Base-by-base conservation (phyloP, 1,140 invertebrate genomes). In the Drosophila takahashii region DNA sequence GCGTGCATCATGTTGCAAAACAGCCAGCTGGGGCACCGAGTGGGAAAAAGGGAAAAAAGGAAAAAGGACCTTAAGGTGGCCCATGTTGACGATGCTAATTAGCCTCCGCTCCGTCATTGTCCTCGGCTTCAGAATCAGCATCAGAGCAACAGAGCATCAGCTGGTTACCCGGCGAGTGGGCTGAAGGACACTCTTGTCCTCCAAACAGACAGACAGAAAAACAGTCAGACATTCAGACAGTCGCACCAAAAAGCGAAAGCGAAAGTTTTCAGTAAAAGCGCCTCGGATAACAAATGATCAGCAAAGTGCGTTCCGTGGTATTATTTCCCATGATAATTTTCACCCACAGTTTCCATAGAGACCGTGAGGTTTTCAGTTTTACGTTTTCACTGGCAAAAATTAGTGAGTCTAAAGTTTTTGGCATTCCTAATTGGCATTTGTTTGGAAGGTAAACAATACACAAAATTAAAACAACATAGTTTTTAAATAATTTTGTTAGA, bases 1-100 rank as follows among this genome's bases (percentile, higher is more conserved):
- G 59, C 72, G 72, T 76, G 72, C 72, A 76, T 76, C 72, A 76
- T 75, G 70, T 74, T 74, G 71, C 71, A 74, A 74, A 61, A 18
- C 13, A 4, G 27, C 10, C 11, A 50, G 47, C 29, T 50, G 53
- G 37, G 36, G n/a, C 32, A n/a, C 27, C 8, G 11, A 26, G 8
- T 22, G 42, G 10, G 34, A 27, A 27, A 27, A n/a, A n/a, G 42
- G 18, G 18, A 11, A 44, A 11, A 22, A 13, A 6, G 42, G 16
- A 13, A 7, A 16, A 0, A 22, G 16, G 18, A 34, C 69, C 45
- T 51, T 47, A 57, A 70, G 66, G 66, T 70, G 66, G 53, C 48
- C 71, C 72, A 36, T 75, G 72, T 66, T 76, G 72, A 58, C 72
- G 72, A 66, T 66, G 72, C 72, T 76, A 76, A 76, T 76, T 75